A percentile compares a stretch with the other conserved stretches of the same genome.
Evolutionary conservation across 2,113 vertebrate species (phyloP).

Genomic region (Dipodomys ordii): DNA sequence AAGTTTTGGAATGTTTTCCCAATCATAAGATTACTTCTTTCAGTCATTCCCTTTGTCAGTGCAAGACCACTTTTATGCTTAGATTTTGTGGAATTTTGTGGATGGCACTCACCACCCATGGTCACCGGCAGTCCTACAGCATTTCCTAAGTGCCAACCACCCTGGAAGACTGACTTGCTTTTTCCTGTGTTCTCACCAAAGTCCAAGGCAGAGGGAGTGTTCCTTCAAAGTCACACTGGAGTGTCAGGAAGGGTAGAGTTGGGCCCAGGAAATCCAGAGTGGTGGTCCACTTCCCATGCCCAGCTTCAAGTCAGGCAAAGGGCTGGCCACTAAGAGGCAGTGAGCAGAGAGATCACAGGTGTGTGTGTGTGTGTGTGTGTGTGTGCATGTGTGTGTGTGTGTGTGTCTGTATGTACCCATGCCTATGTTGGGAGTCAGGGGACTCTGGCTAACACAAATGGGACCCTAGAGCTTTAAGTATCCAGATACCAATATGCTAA

Average conservation of each 20-base stretch:
- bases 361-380: not conserved
- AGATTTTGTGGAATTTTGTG: not conserved
- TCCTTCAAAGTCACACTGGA: not conserved
- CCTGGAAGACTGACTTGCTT: not conserved
- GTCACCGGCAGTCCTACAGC: not conserved
- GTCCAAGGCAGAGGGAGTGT: rapidly evolving
- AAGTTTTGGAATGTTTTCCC: not conserved
- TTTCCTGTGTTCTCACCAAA: rapidly evolving
- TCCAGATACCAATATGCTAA: not conserved
- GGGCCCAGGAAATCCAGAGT: not conserved
- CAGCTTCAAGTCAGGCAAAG: not conserved
- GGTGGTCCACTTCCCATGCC: too few species aligned
- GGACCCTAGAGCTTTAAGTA: not conserved
- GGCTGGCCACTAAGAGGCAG: not conserved
- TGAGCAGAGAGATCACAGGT: not conserved
- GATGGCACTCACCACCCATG: not conserved
- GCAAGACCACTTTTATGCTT: not conserved
- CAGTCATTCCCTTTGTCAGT: not conserved
- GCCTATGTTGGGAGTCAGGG: not conserved
- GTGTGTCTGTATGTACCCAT: too few species aligned
- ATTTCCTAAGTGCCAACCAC: not conserved
- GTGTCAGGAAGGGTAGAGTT: not conserved
- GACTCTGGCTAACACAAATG: not conserved
- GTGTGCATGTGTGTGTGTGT: too few species aligned
- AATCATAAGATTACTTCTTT: not conserved